Conservation (phyloP, 2,113 vertebrate species). For the Oryzias melastigma region DNA sequence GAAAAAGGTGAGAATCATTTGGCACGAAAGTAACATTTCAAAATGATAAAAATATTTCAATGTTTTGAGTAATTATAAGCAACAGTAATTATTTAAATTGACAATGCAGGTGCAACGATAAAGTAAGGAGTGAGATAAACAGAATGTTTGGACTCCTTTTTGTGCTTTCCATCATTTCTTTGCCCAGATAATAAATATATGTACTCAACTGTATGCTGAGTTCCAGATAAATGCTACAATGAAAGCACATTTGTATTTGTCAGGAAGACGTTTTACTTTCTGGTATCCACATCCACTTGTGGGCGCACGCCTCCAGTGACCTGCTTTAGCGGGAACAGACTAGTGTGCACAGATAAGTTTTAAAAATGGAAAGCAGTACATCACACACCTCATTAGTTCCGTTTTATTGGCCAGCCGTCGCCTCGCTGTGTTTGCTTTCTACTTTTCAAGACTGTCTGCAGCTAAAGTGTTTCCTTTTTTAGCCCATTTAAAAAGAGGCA, state of each 20-base stretch:
- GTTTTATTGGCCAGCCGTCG: conserved; percentile 68
- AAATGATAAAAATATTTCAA: no score
- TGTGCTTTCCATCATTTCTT: background rate
- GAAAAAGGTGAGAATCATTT: no score
- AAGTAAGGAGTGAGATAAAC: no score
- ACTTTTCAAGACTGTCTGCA: conserved; percentile 52
- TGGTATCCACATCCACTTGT: background rate
- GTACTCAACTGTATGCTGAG: background rate
- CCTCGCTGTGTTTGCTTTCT: conserved; percentile 61
- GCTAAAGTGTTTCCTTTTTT: conserved; percentile 44
- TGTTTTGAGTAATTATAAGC: no score
- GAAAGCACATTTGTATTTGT: conserved; percentile 4
- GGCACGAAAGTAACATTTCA: no score
- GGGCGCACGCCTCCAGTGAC: background rate
- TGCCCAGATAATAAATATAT: background rate
- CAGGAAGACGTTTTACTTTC: no score
- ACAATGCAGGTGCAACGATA: no score
- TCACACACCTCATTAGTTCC: conserved; percentile 68
- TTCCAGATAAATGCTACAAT: background rate
- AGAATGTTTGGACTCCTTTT: no score
- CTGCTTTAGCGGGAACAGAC: conserved; percentile 37
- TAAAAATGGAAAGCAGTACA: conserved; percentile 58
- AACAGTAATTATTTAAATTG: no score
- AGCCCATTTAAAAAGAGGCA: conserved; percentile 9
- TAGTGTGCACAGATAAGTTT: conserved; percentile 49